These are phyloP conservation scores for Drosophila erecta DNA, from an alignment of 1,140 invertebrate species.

Conservation along the genomic window DNA sequence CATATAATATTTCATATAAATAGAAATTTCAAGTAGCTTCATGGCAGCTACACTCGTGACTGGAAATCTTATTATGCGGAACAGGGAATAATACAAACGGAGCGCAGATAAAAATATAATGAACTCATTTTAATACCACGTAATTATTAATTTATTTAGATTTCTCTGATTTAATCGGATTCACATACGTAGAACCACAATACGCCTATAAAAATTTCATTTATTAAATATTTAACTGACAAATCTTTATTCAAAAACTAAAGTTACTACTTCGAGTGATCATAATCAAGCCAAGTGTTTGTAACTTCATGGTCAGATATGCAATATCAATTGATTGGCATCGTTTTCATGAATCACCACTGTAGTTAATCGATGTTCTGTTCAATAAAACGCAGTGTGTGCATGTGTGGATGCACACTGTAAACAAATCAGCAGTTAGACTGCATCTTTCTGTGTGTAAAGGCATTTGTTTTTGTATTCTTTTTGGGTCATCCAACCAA, in stretches of 20 bases:
- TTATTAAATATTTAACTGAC: background rate
- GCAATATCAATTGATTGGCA: constrained; percentile 26
- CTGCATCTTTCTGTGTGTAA: constrained; percentile 32
- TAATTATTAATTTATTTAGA: background rate
- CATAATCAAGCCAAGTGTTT: background rate
- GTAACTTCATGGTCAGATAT: constrained; percentile 5
- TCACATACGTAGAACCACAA: no score
- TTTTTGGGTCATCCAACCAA: constrained; percentile 46
- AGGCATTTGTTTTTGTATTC: constrained; percentile 21
- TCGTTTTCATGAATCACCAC: constrained; percentile 36
- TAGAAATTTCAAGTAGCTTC: constrained; percentile 48
- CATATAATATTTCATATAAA: constrained; percentile 59
- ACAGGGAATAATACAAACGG: background rate
- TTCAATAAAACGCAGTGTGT: constrained; percentile 31
- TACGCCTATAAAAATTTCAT: background rate
- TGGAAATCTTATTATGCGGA: constrained; percentile 19
- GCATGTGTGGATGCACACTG: constrained; percentile 9
- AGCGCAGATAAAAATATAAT: background rate
- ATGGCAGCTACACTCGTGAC: constrained; percentile 13
- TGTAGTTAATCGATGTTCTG: constrained; percentile 50
- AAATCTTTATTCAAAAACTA: background rate
- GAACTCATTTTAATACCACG: background rate
- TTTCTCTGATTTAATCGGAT: no score
- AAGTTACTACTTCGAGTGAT: background rate
- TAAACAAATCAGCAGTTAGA: constrained; percentile 60